These are phyloP conservation scores for Salticus scenicus DNA, from an alignment of 2,888 invertebrate species.

Conservation along the genomic window DNA sequence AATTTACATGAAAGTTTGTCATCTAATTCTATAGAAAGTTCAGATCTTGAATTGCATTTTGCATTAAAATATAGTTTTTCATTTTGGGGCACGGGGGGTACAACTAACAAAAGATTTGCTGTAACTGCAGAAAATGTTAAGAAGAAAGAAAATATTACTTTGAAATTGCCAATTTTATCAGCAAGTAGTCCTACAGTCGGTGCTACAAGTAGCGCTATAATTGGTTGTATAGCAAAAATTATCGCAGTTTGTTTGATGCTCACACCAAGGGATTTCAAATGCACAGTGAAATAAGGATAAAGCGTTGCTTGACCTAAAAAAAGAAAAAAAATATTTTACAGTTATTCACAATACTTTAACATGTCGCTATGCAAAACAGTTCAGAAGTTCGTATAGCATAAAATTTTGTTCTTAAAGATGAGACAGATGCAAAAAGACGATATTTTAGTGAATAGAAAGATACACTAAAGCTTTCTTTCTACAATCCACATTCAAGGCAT, in stretches of 20 bases:
- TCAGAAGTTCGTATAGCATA: too few relatives aligned
- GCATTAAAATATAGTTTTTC: neutral
- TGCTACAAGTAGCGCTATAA: constrained; percentile 85
- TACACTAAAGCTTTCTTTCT: too few relatives aligned
- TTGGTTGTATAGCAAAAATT: constrained; percentile 86
- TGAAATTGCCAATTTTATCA: constrained; percentile 87
- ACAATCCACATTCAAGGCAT: too few relatives aligned
- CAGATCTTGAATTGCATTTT: constrained; percentile 5
- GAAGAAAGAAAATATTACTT: constrained; percentile 77
- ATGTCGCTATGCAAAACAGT: too few relatives aligned
- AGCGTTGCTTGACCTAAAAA: constrained; percentile 83
- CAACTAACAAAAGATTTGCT: constrained; percentile 24
- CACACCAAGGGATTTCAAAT: constrained; percentile 86
- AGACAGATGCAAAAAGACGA: neutral
- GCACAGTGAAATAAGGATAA: constrained; percentile 87
- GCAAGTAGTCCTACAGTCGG: constrained; percentile 85
- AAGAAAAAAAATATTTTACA: constrained; percentile 35
- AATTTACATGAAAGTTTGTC: constrained; percentile 2
- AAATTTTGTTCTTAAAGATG: neutral
- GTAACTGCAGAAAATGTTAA: constrained; percentile 48
- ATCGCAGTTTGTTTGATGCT: constrained; percentile 87
- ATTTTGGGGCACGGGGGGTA: constrained; percentile 13
- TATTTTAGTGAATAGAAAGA: too few relatives aligned
- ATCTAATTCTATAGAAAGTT: neutral
- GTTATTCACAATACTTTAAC: too few relatives aligned